Conservation (phyloP, 1,140 invertebrate genomes). For the Drosophila littoralis region DNA sequence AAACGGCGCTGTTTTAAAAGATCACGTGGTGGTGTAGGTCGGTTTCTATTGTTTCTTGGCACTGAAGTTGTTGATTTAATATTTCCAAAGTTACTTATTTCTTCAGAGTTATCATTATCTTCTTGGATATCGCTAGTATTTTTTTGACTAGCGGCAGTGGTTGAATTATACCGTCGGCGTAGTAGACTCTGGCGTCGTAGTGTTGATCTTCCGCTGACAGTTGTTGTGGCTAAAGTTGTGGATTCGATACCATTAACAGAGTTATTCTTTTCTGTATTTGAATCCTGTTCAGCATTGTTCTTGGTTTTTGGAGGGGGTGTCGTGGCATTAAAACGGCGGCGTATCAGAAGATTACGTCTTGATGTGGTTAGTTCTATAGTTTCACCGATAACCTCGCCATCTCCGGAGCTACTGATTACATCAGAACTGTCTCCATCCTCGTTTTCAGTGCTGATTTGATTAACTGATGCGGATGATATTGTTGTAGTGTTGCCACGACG, state of each 20-base stretch:
- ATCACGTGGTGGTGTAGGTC: slow-evolving; percentile 40
- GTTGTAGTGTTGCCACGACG: background rate
- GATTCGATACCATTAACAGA: background rate
- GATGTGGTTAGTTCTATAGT: background rate
- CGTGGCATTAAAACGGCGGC: background rate
- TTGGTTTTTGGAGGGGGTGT: background rate
- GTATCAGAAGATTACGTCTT: background rate
- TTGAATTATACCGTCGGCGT: slow-evolving; percentile 10
- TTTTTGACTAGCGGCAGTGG: background rate
- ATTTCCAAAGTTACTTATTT: background rate
- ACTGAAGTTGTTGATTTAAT: slow-evolving; percentile 6
- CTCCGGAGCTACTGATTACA: background rate
- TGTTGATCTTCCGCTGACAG: background rate
- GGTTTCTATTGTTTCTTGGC: background rate
- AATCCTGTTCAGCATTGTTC: background rate
- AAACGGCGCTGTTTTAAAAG: slow-evolving; percentile 20
- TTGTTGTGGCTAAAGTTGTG: slow-evolving; percentile 22
- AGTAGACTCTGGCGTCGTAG: background rate
- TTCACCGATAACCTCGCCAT: background rate
- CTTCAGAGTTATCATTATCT: background rate
- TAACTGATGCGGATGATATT: background rate
- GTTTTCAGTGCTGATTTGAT: background rate
- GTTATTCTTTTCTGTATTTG: background rate
- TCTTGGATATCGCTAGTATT: background rate
- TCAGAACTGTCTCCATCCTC: background rate